phyloP scores from a whole-genome alignment of 2,888 invertebrate species.

The Augochlorella aurata region DNA sequence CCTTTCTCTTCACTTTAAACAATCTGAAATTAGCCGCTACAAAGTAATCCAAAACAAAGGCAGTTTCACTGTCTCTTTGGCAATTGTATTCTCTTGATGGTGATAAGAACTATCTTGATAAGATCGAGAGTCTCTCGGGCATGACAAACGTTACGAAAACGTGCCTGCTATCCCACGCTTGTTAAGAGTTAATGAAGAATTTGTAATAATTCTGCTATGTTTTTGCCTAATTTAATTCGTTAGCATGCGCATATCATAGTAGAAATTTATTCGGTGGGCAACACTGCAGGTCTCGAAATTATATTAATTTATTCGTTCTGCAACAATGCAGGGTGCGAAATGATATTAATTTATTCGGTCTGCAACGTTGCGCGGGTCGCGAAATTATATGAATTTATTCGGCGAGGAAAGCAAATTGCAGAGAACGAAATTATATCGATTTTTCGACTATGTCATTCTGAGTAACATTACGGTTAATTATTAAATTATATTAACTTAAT shows the following conservation, averaged over 20 bases:
- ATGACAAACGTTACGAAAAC: background rate
- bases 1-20: background rate
- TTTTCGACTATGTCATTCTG: no score
- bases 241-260: no score
- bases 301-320: background rate
- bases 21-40: background rate
- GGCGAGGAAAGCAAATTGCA: no score
- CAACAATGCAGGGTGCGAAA: background rate
- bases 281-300: background rate
- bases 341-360: no score
- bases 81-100: background rate
- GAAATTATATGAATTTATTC: background rate
- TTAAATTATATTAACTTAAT: no score
- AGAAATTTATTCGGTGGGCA: no score
- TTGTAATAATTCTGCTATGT: background rate
- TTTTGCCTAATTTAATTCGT: background rate
- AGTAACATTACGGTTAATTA: no score
- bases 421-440: no score
- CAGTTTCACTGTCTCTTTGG: background rate
- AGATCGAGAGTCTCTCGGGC: background rate
- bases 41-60: background rate
- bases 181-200: conserved; percentile 6
- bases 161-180: background rate
- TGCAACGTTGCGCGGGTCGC: no score
- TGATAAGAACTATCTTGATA: background rate